Evolutionary conservation across 1,140 invertebrate genomes (phyloP).

Genomic region (Cotesia vestalis): DNA sequence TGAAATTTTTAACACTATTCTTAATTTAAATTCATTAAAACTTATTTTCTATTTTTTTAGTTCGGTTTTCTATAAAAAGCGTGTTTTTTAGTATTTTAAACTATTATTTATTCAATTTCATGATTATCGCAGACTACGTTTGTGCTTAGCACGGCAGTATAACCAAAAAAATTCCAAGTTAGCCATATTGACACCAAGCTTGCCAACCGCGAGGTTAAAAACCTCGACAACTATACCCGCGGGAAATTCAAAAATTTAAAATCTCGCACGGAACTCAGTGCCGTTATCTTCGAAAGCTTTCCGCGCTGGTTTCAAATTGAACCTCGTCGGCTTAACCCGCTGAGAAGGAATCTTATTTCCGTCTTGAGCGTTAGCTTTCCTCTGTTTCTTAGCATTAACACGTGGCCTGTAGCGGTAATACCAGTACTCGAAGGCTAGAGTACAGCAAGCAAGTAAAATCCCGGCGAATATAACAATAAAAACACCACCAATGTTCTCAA

Average conservation of each 20-base stretch:
- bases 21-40: too few species aligned
- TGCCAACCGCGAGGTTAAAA: too few species aligned
- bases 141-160: too few species aligned
- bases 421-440: slow-evolving; percentile 94
- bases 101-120: too few species aligned
- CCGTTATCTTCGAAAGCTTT: slow-evolving; percentile 40
- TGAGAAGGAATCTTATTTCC: slow-evolving; percentile 29
- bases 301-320: slow-evolving; percentile 53
- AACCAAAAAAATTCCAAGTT: too few species aligned
- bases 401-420: slow-evolving; percentile 80
- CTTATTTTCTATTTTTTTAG: too few species aligned
- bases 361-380: neutral
- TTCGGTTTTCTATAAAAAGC: too few species aligned
- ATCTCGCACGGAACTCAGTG: slow-evolving; percentile 46
- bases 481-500: slow-evolving; percentile 96
- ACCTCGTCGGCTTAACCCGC: slow-evolving; percentile 47
- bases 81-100: too few species aligned
- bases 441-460: slow-evolving; percentile 89
- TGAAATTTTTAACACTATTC: too few species aligned
- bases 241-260: slow-evolving; percentile 36
- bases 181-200: too few species aligned
- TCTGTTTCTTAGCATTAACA: neutral
- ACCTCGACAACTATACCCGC: too few species aligned
- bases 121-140: too few species aligned
- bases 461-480: slow-evolving; percentile 97